These are phyloP conservation scores for Rhopilema esculentum DNA, from an alignment of 30 jellyfish, hydroid and myxozoan species.

Conservation along the genomic window DNA sequence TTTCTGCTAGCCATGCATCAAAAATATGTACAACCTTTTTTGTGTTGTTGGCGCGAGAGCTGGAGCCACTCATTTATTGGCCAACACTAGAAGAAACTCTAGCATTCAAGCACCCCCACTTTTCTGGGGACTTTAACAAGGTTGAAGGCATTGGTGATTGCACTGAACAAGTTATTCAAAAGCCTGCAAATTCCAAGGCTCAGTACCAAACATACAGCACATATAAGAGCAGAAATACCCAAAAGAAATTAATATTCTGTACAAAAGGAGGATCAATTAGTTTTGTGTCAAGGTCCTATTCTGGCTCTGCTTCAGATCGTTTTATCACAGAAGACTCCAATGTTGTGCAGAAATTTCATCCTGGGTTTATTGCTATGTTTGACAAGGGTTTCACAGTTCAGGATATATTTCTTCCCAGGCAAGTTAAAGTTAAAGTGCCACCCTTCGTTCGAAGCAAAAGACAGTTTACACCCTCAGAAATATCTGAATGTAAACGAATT, in stretches of 20 bases:
- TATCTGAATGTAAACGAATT: slow-evolving; percentile 41
- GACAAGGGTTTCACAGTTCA: slow-evolving; percentile 46
- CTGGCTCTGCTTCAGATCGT: slow-evolving; percentile 67
- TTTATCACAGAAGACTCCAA: slow-evolving; percentile 46
- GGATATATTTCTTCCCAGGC: slow-evolving; percentile 57
- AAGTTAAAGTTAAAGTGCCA: slow-evolving; percentile 34
- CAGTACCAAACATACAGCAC: slow-evolving; percentile 62
- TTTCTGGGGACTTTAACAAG: slow-evolving; percentile 27
- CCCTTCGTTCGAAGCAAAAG: slow-evolving; percentile 33
- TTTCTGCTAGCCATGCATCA: slow-evolving; percentile 48
- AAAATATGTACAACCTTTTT: slow-evolving; percentile 27
- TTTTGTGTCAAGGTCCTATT: slow-evolving; percentile 30
- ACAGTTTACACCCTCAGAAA: slow-evolving; percentile 59
- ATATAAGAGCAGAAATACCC: slow-evolving; percentile 50
- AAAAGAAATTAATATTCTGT: slow-evolving; percentile 45
- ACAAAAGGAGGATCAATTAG: slow-evolving; percentile 61
- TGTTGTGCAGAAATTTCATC: slow-evolving; percentile 41
- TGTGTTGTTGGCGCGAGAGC: slow-evolving; percentile 37
- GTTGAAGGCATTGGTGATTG: slow-evolving; percentile 69
- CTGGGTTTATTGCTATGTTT: slow-evolving; percentile 48
- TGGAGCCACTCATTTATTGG: slow-evolving; percentile 62
- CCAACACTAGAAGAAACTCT: slow-evolving; percentile 54
- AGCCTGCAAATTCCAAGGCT: slow-evolving; percentile 58
- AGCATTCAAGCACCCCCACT: slow-evolving; percentile 54
- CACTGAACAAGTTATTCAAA: slow-evolving; percentile 59